These are phyloP conservation scores for Mola mola DNA, from an alignment of 2,113 vertebrate species.

Conservation along the genomic window DNA sequence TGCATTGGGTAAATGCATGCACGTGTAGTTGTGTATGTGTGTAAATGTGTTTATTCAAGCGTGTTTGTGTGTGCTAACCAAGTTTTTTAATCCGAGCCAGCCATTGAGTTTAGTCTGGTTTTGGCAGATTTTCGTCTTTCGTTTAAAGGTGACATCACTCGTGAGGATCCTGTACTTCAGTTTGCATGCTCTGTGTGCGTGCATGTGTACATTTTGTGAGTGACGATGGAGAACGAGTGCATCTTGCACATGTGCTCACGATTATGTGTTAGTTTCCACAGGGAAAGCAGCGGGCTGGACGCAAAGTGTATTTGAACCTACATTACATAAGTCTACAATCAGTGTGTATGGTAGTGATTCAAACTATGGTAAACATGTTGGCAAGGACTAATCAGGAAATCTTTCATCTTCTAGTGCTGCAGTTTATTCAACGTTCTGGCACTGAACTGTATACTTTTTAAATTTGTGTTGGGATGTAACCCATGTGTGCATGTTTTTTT, in stretches of 20 bases:
- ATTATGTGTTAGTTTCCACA: slow-evolving; percentile 59
- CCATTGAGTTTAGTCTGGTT: slow-evolving; percentile 33
- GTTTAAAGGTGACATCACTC: slow-evolving; percentile 64
- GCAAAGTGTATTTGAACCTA: slow-evolving; percentile 57
- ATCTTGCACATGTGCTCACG: slow-evolving; percentile 54
- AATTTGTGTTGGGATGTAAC: slow-evolving; percentile 15
- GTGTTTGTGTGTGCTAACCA: slow-evolving; percentile 31
- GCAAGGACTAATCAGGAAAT: slow-evolving; percentile 64
- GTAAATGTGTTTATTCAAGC: slow-evolving; percentile 21
- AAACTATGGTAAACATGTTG: slow-evolving; percentile 70
- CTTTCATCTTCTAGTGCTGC: slow-evolving; percentile 66
- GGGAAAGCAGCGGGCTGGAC: slow-evolving; percentile 52
- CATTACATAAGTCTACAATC: slow-evolving; percentile 70
- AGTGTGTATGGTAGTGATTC: slow-evolving; percentile 65
- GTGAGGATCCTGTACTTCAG: slow-evolving; percentile 28
- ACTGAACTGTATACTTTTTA: slow-evolving; percentile 21
- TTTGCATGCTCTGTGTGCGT: slow-evolving; percentile 9
- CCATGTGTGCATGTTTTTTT: slow-evolving; percentile 15
- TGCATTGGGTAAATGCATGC: slow-evolving; percentile 6
- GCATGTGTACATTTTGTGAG: slow-evolving; percentile 10
- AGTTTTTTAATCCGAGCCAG: slow-evolving; percentile 49
- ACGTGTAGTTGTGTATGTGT: slow-evolving; percentile 19
- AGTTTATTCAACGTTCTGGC: slow-evolving; percentile 60
- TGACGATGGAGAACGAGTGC: slow-evolving; percentile 31
- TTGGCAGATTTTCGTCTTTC: slow-evolving; percentile 45